These are phyloP conservation scores for Gallinago paraguaiae DNA, from an alignment of 2,113 vertebrate species.

Conservation along the genomic window DNA sequence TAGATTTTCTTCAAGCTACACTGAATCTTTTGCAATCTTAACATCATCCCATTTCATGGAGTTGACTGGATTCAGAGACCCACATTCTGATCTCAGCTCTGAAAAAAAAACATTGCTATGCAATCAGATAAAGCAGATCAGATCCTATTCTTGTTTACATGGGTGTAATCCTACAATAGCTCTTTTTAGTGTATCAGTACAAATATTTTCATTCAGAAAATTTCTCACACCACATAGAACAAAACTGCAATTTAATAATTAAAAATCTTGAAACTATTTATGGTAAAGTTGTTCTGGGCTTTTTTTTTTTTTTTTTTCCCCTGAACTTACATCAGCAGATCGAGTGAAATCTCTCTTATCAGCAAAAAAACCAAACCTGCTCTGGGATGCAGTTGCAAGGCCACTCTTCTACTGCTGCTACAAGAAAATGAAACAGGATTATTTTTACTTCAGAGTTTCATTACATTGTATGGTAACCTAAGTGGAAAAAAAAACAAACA, in stretches of 20 bases:
- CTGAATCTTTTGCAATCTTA: background rate
- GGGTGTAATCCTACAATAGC: background rate
- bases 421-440: background rate
- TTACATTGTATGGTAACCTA: background rate
- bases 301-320: rapidly evolving
- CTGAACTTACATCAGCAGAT: background rate
- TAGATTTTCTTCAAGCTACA: background rate
- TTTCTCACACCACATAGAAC: background rate
- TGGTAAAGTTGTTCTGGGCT: background rate
- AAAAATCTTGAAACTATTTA: background rate
- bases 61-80: background rate
- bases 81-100: background rate
- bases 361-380: background rate
- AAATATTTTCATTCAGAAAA: background rate
- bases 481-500: background rate
- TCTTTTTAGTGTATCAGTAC: background rate
- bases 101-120: background rate
- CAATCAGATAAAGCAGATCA: background rate
- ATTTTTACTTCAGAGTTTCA: background rate
- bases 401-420: background rate
- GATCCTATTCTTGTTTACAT: background rate
- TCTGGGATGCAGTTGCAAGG: background rate
- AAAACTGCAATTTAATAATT: background rate
- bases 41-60: background rate
- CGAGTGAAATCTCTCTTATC: background rate